Evolutionary conservation across 2,797 vertebrate genomes (phyloP).

Genomic region (Scomberomorus guttatus): DNA sequence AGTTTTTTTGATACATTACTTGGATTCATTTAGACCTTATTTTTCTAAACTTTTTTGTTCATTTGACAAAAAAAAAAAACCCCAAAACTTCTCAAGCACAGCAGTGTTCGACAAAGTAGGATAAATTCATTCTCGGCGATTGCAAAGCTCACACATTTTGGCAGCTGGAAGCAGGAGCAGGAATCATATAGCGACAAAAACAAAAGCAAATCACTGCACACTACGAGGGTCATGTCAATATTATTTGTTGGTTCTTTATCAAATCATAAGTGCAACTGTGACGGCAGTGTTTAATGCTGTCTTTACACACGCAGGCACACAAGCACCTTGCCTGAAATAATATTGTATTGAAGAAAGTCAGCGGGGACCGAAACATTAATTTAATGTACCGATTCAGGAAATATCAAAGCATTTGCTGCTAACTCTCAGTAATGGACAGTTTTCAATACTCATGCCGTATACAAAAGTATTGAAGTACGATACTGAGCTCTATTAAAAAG

Average conservation of each 20-base stretch:
- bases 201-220: not conserved
- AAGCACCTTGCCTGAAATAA: not conserved
- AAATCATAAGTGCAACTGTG: slow-evolving; percentile 4
- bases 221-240: not conserved
- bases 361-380: not conserved
- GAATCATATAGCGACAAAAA: slow-evolving; percentile 13
- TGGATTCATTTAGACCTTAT: no score
- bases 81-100: not conserved
- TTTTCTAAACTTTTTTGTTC: not conserved
- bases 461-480: not conserved
- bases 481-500: not conserved
- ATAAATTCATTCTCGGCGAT: not conserved
- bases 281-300: not conserved
- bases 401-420: not conserved
- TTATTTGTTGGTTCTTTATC: not conserved
- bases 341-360: not conserved
- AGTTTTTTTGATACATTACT: not conserved
- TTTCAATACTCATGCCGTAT: not conserved
- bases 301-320: not conserved
- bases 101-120: not conserved
- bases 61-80: slow-evolving; percentile 4
- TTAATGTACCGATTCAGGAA: not conserved
- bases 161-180: not conserved
- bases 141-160: not conserved
- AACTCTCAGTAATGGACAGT: not conserved